Percentiles rank a stretch among this genome's conserved stretches.
These are phyloP conservation scores for Tapirus terrestris DNA, from an alignment of 2,113 vertebrate species.

Conservation along the genomic window DNA sequence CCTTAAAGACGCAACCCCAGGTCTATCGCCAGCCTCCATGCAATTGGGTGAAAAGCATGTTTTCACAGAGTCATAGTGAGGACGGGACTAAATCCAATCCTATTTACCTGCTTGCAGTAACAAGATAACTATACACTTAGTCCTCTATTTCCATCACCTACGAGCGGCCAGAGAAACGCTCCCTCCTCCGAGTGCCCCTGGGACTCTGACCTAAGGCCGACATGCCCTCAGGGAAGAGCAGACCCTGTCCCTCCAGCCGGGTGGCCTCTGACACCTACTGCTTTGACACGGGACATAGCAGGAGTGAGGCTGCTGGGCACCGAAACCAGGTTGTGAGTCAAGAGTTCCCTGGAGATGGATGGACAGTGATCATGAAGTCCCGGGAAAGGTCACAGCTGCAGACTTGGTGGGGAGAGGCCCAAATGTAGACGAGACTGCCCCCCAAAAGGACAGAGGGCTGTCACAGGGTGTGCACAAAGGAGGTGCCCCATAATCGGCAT, in stretches of 20 bases:
- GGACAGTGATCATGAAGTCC: no score
- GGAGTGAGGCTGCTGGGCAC: not conserved
- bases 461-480: fast-evolving
- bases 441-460: not conserved
- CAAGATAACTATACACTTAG: no score
- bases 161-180: fast-evolving
- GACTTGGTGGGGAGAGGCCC: no score
- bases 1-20: no score
- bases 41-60: fast-evolving
- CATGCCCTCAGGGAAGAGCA: not conserved
- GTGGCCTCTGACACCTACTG: no score
- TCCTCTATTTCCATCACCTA: not conserved
- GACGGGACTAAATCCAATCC: no score
- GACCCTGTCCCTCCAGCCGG: not conserved
- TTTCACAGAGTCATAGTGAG: not conserved
- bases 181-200: not conserved
- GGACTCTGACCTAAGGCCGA: not conserved
- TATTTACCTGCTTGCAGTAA: not conserved
- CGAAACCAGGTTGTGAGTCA: not conserved
- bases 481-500: fast-evolving
- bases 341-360: no score
- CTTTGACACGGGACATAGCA: not conserved
- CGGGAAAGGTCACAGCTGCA: no score
- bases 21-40: not conserved
- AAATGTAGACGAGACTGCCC: no score